Base-by-base conservation (phyloP, 1,140 invertebrate species). In the Plectus sambesii region DNA sequence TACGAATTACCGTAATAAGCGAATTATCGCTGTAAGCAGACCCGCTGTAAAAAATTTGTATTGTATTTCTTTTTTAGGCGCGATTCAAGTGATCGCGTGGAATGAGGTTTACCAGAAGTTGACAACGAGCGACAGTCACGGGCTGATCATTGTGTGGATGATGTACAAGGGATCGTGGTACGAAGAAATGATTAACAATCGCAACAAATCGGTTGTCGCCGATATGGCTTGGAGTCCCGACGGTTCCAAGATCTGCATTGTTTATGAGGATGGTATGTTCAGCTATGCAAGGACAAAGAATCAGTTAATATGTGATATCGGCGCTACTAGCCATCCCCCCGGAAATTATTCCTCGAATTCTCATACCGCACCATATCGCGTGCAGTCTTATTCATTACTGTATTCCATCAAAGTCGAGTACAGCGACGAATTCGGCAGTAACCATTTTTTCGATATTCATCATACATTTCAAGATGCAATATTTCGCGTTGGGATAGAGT, bases 151-250 rank as follows among this genome's bases (percentile, higher is more conserved):
- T 66, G 92, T 98, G 2, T 98, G 92, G 92, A 92, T 90, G 83
- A 69, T 93, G 3, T 90, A 94, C 67, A 48, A 59, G 81, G 87
- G 86, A 12, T 83, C 85, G 0, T 97, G 89, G 90, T 93, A 89
- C 72, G 89, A 98, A 73, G 92, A 98, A 72, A 98, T 98, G 93
- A 93, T 97, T 50, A 98, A 98, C 68, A 97, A 97, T 70, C 77
- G 92, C 39, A 96, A 97, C 62, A 94, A 93, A 67, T 94, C 87
- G 1, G 83, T 88, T 1, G 90, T 98, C 0, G 81, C 80, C 59
- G 84, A 87, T 46, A 92, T 98, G 85, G 79, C 83, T 25, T 98
- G 93, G 93, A 92, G 85, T 63, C 79, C 79, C 23, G 88, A 97
- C 75, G 93, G 93, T 15, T 79, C 85, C 60, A 92, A 88, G 73